These are phyloP conservation scores for Serranus cabrilla DNA, from an alignment of 2,797 vertebrate genomes.

Conservation along the genomic window DNA sequence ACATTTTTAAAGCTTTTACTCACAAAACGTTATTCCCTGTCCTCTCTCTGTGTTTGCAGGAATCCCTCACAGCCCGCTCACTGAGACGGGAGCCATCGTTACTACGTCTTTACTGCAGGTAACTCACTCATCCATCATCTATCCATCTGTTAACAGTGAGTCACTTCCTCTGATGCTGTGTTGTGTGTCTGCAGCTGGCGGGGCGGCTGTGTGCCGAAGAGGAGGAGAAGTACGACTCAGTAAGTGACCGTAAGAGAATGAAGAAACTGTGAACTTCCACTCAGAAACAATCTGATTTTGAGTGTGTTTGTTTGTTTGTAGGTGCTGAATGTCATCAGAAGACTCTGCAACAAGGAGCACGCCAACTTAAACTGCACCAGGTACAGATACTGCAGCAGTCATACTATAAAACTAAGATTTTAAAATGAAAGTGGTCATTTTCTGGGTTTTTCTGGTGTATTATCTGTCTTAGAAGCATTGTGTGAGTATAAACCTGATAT, in stretches of 20 bases:
- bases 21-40: too few species aligned
- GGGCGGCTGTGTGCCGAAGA: slow-evolving; percentile 72
- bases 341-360: slow-evolving; percentile 82
- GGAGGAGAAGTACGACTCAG: slow-evolving; percentile 73
- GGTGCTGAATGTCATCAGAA: slow-evolving; percentile 80
- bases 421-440: too few species aligned
- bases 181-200: slow-evolving; percentile 65
- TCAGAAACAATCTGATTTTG: neutral
- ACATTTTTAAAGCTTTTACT: too few species aligned
- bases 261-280: neutral
- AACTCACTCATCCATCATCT: neutral
- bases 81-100: slow-evolving; percentile 80
- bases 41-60: slow-evolving; percentile 66
- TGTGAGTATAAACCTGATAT: too few species aligned
- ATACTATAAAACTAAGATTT: too few species aligned
- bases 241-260: slow-evolving; percentile 45
- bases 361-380: slow-evolving; percentile 79
- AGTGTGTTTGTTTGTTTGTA: slow-evolving; percentile 25
- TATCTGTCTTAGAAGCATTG: too few species aligned
- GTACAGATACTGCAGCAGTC: slow-evolving; percentile 36
- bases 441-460: too few species aligned
- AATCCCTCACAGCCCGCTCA: slow-evolving; percentile 80
- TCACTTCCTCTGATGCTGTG: slow-evolving; percentile 20
- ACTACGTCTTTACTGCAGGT: slow-evolving; percentile 80
- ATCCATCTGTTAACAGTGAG: neutral